Base-by-base conservation (phyloP, 2,113 vertebrate genomes). In the Psilopogon haemacephalus region DNA sequence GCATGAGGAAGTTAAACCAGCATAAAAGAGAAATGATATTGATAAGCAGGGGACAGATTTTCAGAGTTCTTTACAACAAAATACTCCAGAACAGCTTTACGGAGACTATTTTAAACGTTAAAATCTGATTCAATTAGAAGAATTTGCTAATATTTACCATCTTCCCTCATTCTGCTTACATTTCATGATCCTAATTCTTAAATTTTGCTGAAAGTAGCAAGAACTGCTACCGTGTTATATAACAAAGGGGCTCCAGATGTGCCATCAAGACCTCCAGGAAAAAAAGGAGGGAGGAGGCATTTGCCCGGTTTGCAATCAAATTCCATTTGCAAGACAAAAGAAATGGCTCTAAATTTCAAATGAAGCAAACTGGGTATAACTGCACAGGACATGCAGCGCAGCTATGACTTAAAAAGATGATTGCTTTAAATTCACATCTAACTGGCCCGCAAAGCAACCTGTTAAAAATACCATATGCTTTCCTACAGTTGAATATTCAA, bases 361-460 rank as follows among this genome's bases (percentile, higher is more conserved):
- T 91, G 86, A 95, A 92, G 85, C 86, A 93, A 95, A 84, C 54
- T 88, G 88, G 78, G 90, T 95, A 68, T 89, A 94, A 95, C 93
- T 91, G 78, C 96, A 95, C 76, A 96, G 84, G 95, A 89, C 96
- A 93, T 95, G 90, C 96, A 89, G 88, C 82, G 86, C 11, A 77
- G 85, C 95, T 96, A 94, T 79, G 30, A 92, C 82, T 96, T 91
- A 94, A 85, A 85, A 94, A 97, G 92, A 95, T 94, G 92, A 96
- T 94, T 95, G 91, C 94, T 97, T 84, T 95, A 96, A 97, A 97
- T 97, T 96, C 94, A 86, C 93, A 97, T 95, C 73, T 95, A 95
- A 94, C 95, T 96, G 96, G 94, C 95, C 86, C 96, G 82, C 93
- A 97, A 97, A 93, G 94, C 81, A 96, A 97, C 96, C 93, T 89